Percentiles rank a stretch among this genome's conserved stretches.
Evolutionary conservation across 53 echinoderm and acorn worm genomes (phyloP).

Genomic region (Antedon mediterranea): DNA sequence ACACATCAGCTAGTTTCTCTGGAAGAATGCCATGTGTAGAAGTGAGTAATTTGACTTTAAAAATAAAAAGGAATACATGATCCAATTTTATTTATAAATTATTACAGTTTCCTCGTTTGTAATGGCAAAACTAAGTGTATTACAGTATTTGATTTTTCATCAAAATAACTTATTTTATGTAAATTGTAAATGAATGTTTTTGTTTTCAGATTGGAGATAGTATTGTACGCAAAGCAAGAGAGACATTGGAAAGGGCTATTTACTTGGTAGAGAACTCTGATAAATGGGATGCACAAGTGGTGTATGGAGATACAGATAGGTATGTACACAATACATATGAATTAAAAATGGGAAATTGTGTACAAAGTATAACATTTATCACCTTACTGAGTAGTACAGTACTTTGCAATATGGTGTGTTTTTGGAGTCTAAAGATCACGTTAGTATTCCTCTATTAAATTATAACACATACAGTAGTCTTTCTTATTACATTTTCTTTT

Average conservation of each 20-base stretch:
- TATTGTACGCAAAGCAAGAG: constrained; percentile 82
- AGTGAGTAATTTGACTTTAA: constrained; percentile 36
- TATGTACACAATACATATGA: too few relatives aligned
- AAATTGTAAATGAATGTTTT: neutral
- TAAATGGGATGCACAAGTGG: constrained; percentile 79
- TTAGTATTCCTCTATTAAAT: too few relatives aligned
- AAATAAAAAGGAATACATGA: too few relatives aligned
- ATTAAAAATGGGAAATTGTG: too few relatives aligned
- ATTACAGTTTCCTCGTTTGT: too few relatives aligned
- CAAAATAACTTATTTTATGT: neutral
- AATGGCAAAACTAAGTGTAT: too few relatives aligned
- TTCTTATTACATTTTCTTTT: neutral
- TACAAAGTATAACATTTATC: too few relatives aligned
- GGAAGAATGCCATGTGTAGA: constrained; percentile 96
- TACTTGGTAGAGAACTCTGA: constrained; percentile 54
- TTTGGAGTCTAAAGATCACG: too few relatives aligned
- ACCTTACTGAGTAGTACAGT: too few relatives aligned
- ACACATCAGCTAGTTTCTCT: constrained; percentile 84
- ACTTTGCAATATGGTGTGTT: too few relatives aligned
- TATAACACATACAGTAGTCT: neutral
- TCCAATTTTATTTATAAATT: too few relatives aligned
- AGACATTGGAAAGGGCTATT: constrained; percentile 78
- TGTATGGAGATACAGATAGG: constrained; percentile 97
- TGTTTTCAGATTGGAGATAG: constrained; percentile 73
- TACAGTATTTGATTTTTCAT: too few relatives aligned